Base-by-base conservation (phyloP, 2,113 vertebrate genomes). In the Rhea pennata region DNA sequence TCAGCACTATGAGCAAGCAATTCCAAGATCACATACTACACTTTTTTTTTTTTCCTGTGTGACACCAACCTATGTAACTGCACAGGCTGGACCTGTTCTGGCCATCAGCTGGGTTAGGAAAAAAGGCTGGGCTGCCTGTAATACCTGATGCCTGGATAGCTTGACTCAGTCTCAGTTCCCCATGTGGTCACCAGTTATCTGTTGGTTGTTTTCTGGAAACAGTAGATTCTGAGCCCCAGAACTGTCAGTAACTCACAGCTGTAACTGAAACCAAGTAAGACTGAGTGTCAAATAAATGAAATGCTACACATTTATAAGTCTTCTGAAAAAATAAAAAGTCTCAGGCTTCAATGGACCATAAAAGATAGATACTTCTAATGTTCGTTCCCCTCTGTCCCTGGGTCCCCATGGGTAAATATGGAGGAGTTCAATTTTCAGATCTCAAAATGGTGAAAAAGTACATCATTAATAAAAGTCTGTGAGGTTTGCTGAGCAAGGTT, bases 11-110 rank as follows among this genome's bases (percentile, higher is more conserved):
- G 20, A 73, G 21, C 24, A 10, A 50, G 22, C 62, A 51, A 8
- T 56, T 61, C 61, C 58, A 6, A 7, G 9, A 29, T 46, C 42
- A 46, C 42, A 46, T 5, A 23, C 19, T 31, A 8, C 19, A n/a
- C 40, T 22, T 10, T 2, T 36, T 36, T 36, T 36, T 36, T 36
- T 42, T 56, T 39, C 2, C 0, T 6, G 0, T 0, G 0, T 29
- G 59, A 7, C 15, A 27, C 40, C 20, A 33, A 22, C 59, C 40
- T 58, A 20, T 70, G 90, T 62, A 31, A 48, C 36, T 56, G 42
- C 36, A 24, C 56, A 69, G 65, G 31, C 11, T 5, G 11, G 67
- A 10, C 5, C 27, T 73, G 26, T 40, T 36, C 22, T 21, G n/a
- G 46, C 59, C 51, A 16, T 0, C 2, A 10, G 6, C 29, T 59